Base-by-base conservation (phyloP, 92 coral and sea anemone species). In the Montipora capitata region DNA sequence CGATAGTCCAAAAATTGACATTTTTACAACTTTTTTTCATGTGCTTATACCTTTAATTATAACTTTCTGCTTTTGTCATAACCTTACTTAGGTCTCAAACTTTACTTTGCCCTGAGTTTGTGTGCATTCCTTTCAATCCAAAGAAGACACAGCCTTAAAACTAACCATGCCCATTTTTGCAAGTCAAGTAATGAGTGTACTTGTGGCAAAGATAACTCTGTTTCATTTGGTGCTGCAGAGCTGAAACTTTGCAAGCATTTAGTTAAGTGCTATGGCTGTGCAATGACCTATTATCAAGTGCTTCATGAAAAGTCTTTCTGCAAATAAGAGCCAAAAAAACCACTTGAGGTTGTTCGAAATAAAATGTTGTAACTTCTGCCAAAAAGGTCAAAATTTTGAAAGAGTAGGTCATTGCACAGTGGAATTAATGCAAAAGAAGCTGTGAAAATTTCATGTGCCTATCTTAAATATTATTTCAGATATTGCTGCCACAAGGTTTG, bases 131-230 rank as follows among this genome's bases (percentile, higher is more conserved):
- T 44, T 44, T 0, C 5, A 44, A 4, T 44, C 7, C 49, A 44
- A 7, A 44, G 49, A 44, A 18, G 20, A 0, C 18, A 35, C 20
- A 18, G 20, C 85, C 85, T 81, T n/a, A 44, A 65, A 67, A 65
- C 56, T 38, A 9, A 40, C 85, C 85, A 81, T 67, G 68, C 85
- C 85, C 85, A 64, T 80, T 80, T 80, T 72, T 56, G 61, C 48
- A n/a, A 12, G 85, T 49, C 75, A 43, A 80, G 43, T 72, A 44
- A 48, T 44, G 49, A 7, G 49, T 44, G 49, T 44, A 44, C 57
- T 48, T 68, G 64, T 81, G 86, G 86, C 87, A 82, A 82, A 82
- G 57, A 82, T 82, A 82, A 7, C 77, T 82, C 77, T 82, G 65
- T 41, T 27, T 65, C 1, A 40, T 70, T 82, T 17, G 13, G n/a